Evolutionary conservation across 2,797 vertebrate genomes (phyloP).

Genomic region (Eospalax fontanierii): DNA sequence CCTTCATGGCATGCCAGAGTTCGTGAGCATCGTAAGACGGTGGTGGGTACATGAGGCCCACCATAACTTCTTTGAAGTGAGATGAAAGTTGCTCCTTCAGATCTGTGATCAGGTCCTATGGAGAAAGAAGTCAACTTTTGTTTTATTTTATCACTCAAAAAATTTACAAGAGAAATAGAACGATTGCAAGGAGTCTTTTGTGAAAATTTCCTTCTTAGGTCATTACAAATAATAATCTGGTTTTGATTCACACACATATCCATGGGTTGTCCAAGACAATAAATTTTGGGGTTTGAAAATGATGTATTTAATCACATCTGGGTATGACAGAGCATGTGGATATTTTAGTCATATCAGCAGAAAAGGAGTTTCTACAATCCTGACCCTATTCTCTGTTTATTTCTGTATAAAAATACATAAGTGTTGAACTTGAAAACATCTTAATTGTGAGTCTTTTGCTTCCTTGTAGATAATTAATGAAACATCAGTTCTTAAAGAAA

Average conservation of each 20-base stretch:
- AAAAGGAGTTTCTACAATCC: neutral
- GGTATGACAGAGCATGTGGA: neutral
- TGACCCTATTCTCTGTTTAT: neutral
- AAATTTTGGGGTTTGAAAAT: neutral
- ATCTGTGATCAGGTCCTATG: conserved; percentile 88
- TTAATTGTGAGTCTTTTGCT: neutral
- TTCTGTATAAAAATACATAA: conserved; percentile 51
- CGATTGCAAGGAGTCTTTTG: neutral
- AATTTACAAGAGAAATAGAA: neutral
- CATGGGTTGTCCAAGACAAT: neutral
- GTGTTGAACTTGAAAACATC: conserved; percentile 21
- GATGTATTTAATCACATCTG: neutral
- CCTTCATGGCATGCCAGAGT: conserved; percentile 92
- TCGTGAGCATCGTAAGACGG: conserved; percentile 90
- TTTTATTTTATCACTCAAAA: neutral
- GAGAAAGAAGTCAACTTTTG: conserved; percentile 39
- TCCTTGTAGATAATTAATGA: conserved; percentile 15
- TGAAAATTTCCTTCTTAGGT: neutral
- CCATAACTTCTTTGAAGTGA: conserved; percentile 92
- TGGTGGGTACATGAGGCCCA: conserved; percentile 90
- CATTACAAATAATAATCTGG: neutral
- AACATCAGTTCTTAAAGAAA: conserved; percentile 34
- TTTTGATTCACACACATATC: neutral
- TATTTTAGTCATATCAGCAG: neutral
- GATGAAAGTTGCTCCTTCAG: conserved; percentile 90